Conservation (phyloP, 2,888 invertebrate species). For the Heliconius aoede region DNA sequence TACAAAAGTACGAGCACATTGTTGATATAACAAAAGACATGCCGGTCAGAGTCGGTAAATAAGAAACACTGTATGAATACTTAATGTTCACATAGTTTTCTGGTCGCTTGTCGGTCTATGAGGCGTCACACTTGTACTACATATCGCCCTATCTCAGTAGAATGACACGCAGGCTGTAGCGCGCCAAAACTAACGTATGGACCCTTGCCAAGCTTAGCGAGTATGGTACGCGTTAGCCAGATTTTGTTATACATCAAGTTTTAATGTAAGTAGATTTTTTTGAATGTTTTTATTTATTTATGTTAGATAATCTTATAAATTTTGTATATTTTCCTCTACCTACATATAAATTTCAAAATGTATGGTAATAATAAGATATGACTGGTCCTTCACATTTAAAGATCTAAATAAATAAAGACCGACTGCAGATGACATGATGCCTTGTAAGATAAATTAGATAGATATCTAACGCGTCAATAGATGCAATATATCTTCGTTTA, state of each 20-base stretch:
- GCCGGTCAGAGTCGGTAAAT: slow-evolving; percentile 15
- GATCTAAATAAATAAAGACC: background rate
- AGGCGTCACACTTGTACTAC: slow-evolving; percentile 10
- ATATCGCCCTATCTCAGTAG: slow-evolving; percentile 16
- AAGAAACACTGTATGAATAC: slow-evolving; percentile 1
- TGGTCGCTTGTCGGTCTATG: slow-evolving; percentile 9
- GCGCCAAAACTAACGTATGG: slow-evolving; percentile 65
- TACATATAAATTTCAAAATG: background rate
- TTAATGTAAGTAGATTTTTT: background rate
- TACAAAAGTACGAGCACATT: background rate
- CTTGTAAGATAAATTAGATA: slow-evolving; percentile 9
- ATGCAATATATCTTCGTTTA: background rate
- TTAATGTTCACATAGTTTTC: background rate
- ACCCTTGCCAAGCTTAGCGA: slow-evolving; percentile 66
- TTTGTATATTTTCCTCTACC: background rate
- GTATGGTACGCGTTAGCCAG: slow-evolving; percentile 25
- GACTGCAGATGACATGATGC: background rate
- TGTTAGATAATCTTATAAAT: background rate
- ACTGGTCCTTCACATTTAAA: background rate
- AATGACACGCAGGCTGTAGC: slow-evolving; percentile 64
- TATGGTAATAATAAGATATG: slow-evolving; percentile 1
- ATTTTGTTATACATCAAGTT: background rate
- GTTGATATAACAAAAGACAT: background rate
- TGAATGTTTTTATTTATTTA: background rate
- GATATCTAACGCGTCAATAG: background rate